Conservation (phyloP, 2,113 vertebrate genomes). For the Oncorhynchus masou region DNA sequence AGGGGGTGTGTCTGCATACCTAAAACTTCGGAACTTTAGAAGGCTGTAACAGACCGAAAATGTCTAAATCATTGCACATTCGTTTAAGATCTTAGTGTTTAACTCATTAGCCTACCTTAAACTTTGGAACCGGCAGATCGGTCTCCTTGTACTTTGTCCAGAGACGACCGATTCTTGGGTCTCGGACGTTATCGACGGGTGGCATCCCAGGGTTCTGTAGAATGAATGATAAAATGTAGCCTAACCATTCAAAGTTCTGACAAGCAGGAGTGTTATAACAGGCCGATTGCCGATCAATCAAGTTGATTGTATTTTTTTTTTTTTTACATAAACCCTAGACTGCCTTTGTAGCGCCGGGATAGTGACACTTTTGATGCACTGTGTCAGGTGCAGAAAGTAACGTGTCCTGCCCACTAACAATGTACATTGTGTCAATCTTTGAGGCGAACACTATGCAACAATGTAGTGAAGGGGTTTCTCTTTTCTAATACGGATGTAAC, state of each 20-base stretch:
- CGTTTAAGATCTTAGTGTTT: neutral
- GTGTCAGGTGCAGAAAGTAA: conserved; percentile 59
- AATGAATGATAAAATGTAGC: conserved; percentile 31
- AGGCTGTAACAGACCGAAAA: neutral
- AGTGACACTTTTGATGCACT: conserved; percentile 57
- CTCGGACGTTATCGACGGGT: conserved; percentile 92
- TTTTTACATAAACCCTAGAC: neutral
- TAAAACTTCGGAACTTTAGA: no score
- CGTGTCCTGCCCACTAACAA: conserved; percentile 34
- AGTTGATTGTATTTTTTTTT: no score
- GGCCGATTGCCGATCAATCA: neutral
- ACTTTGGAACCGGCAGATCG: conserved; percentile 95
- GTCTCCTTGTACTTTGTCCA: conserved; percentile 98
- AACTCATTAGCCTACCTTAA: conserved; percentile 80
- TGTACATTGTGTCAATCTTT: conserved; percentile 55
- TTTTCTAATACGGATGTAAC: conserved; percentile 28
- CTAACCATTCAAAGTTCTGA: conserved; percentile 40
- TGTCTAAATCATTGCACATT: neutral
- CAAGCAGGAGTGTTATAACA: neutral
- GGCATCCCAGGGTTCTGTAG: conserved; percentile 88
- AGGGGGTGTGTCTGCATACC: no score
- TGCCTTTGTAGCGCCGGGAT: neutral
- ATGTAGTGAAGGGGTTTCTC: conserved; percentile 33
- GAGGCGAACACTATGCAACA: conserved; percentile 62
- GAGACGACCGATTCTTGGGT: conserved; percentile 93